A percentile compares a stretch with the other conserved stretches of the same genome.
phyloP scores from a whole-genome alignment of 2,113 vertebrate species.

The Ophthalmolycus amberensis region DNA sequence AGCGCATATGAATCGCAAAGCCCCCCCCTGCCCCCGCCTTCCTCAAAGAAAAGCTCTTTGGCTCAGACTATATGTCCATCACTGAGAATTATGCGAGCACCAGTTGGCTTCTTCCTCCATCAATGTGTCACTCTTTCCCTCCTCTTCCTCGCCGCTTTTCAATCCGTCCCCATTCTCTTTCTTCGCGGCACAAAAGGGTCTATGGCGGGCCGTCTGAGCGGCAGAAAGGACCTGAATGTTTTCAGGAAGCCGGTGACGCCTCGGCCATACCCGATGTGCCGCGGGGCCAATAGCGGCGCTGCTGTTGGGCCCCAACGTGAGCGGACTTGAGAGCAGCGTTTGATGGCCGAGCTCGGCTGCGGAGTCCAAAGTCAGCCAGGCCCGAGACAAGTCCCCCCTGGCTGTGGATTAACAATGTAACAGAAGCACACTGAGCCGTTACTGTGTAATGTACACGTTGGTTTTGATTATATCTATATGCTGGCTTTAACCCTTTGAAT shows the following conservation, averaged over 20 bases:
- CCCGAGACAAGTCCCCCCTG: slow-evolving; percentile 38
- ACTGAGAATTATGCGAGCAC: slow-evolving; percentile 46
- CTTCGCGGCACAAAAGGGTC: slow-evolving; percentile 50
- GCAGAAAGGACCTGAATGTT: slow-evolving; percentile 67
- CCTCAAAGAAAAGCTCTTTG: slow-evolving; percentile 16
- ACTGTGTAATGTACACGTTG: neutral
- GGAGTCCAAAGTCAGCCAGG: slow-evolving; percentile 35
- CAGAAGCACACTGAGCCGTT: slow-evolving; percentile 25
- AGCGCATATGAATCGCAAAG: slow-evolving; percentile 48
- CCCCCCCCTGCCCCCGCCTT: neutral
- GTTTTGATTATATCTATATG: neutral
- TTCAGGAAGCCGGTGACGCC: slow-evolving; percentile 70
- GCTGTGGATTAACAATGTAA: slow-evolving; percentile 61
- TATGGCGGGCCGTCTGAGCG: slow-evolving; percentile 45
- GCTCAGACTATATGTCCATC: slow-evolving; percentile 39
- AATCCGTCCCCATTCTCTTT: slow-evolving; percentile 51
- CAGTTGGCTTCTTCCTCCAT: slow-evolving; percentile 42
- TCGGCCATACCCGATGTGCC: slow-evolving; percentile 60
- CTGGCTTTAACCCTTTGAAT: neutral
- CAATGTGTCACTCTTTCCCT: slow-evolving; percentile 41
- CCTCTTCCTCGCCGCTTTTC: slow-evolving; percentile 35
- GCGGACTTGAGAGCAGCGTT: slow-evolving; percentile 66
- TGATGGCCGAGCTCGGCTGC: slow-evolving; percentile 57
- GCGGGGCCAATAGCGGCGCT: slow-evolving; percentile 55
- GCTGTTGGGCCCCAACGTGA: slow-evolving; percentile 63